These are phyloP conservation scores for Drosophila longiperda DNA, from an alignment of 2,888 invertebrate species.

Conservation along the genomic window DNA sequence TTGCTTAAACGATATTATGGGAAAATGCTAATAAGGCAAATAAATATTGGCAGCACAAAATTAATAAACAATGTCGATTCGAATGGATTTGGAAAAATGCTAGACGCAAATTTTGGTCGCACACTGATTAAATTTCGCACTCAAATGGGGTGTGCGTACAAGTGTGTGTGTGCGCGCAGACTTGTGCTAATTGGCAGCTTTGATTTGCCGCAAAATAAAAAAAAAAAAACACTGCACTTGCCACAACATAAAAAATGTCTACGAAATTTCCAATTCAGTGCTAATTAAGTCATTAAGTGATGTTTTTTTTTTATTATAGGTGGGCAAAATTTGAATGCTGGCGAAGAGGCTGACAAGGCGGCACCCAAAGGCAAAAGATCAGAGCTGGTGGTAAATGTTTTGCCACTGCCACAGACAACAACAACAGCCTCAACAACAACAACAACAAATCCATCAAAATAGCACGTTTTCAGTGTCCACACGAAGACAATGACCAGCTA, in stretches of 20 bases:
- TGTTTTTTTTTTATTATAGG: conserved; percentile 7
- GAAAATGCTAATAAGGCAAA: conserved; percentile 72
- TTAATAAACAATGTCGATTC: conserved; percentile 70
- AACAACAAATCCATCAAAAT: conserved; percentile 42
- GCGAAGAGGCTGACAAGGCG: conserved; percentile 8
- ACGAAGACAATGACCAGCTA: conserved; percentile 50
- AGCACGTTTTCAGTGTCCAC: conserved; percentile 65
- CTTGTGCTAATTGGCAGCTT: conserved; percentile 64
- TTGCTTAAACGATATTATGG: conserved; percentile 71
- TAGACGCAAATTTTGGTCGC: conserved; percentile 45
- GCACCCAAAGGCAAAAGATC: conserved; percentile 16
- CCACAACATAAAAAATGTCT: conserved; percentile 24
- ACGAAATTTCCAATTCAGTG: conserved; percentile 32
- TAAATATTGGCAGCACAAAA: conserved; percentile 66
- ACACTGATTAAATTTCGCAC: conserved; percentile 79
- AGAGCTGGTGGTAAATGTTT: conserved; percentile 20
- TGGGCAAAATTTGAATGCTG: conserved; percentile 2
- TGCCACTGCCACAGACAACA: conserved; percentile 14
- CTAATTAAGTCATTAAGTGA: conserved; percentile 68
- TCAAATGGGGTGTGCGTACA: conserved; percentile 25
- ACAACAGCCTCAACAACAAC: conserved; percentile 19
- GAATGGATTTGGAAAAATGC: conserved; percentile 44
- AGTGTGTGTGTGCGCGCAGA: conserved; percentile 1
- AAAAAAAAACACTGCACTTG: conserved; percentile 40
- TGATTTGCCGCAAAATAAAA: conserved; percentile 56